phyloP scores from a whole-genome alignment of 2,888 invertebrate genomes.

The Agapetus fuscipes region DNA sequence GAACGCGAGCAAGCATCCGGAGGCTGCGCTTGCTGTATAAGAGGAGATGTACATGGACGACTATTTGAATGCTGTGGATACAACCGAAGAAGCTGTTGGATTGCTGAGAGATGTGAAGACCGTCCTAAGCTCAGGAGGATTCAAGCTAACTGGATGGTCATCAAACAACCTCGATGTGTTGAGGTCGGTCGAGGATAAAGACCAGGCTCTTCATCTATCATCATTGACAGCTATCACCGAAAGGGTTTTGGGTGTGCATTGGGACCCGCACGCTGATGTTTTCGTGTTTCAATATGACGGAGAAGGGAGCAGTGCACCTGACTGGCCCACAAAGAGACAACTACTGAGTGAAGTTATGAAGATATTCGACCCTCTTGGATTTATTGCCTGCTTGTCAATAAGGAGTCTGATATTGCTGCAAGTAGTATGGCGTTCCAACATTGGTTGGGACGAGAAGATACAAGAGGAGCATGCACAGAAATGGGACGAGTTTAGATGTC shows the following conservation, averaged over 20 bases:
- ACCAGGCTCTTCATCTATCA: too few species aligned
- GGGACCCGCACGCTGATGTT: neutral
- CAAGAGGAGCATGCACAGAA: neutral
- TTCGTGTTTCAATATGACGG: neutral
- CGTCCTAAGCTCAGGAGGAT: too few species aligned
- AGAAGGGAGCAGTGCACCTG: too few species aligned
- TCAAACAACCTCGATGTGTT: too few species aligned
- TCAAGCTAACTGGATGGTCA: too few species aligned
- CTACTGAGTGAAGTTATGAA: conserved; percentile 1
- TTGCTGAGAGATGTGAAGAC: too few species aligned
- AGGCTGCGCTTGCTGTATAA: too few species aligned
- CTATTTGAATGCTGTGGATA: too few species aligned
- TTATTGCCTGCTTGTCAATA: conserved; percentile 1
- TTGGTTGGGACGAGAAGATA: conserved; percentile 1
- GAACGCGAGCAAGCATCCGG: too few species aligned
- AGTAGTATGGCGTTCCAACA: conserved; percentile 1
- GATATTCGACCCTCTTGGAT: conserved; percentile 4
- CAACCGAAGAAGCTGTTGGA: too few species aligned
- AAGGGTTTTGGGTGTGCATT: neutral
- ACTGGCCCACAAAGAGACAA: conserved; percentile 1
- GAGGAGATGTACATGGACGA: too few species aligned
- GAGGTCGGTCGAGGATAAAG: too few species aligned
- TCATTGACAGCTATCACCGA: neutral
- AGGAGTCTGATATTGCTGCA: conserved; percentile 1
- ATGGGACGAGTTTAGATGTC: conserved; percentile 6